Base-by-base conservation (phyloP, 2,888 invertebrate species). In the Quadroppia sp. region DNA sequence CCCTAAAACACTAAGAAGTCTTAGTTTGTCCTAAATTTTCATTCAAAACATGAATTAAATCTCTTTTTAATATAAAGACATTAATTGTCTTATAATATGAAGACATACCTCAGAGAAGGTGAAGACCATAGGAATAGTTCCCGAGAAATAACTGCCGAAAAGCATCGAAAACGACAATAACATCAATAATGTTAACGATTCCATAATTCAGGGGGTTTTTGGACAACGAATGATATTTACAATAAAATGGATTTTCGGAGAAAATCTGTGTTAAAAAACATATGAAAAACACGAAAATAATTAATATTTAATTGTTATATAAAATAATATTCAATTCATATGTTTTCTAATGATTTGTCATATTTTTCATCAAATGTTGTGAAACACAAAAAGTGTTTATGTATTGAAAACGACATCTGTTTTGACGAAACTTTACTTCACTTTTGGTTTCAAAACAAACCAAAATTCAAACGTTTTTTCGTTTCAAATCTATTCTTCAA, bases 111-210 rank as follows among this genome's bases (percentile, higher is more conserved):
- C 98, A 42, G 97, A 96, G 83, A 98, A 88, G 79, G 88, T 89
- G 82, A 98, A 91, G 78, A 95, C 90, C 77, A 99, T 84, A 28
- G 99, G 99, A 81, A 99, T 90, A 76, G 91, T 92, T 71, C 98
- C 99, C 79, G 96, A 91, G 72, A 96, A 83, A 84, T 95, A 99
- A 73, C 96, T 96, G 1, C 98, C 98, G 74, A 96, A 86, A 77
- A 99, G 85, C 98, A 99, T 99, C 75, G 98, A 92, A 80, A 93
- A 80, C 74, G 89, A 91, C 69, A 97, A 85, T 79, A 93, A 85
- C 82, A 94, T 85, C 76, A 97, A 85, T 79, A 94, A 88, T 79
- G 89, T 84, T 70, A 91, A 90, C 81, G 92, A 92, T 81, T 93
- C 93, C 91, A 92, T 91, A 40, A 3, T 74, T 25, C 4, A 50